Base-by-base conservation (phyloP, 2,797 vertebrate species). In the Octomys mimax region DNA sequence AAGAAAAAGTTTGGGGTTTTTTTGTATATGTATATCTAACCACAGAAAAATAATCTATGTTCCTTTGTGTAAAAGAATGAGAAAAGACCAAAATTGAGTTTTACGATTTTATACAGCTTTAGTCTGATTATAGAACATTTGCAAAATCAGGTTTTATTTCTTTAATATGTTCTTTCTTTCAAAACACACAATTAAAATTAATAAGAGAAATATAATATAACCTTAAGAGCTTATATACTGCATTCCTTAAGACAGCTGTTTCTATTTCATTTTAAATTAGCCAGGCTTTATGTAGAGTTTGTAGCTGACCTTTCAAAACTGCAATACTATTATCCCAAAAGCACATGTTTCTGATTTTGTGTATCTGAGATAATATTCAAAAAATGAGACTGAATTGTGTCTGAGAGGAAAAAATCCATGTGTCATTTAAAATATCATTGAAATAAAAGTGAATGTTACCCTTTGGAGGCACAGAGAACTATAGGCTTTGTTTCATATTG, bases 311-410 rank as follows among this genome's bases (percentile, higher is more conserved):
- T 95, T 97, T 97, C 95, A 95, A 96, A 98, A 97, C 82, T 95
- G 92, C 96, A 97, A 93, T 97, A 92, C 92, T 96, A 96, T 98
- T 98, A 98, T 86, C 73, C 83, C 59, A 81, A 66, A 95, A 97
- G 97, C 98, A 98, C 96, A 97, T 99, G 99, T 98, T 98, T 98
- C 94, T 86, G 86, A 98, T 99, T 98, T 98, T 98, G 97, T 66
- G 39, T 98, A 98, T 98, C 97, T 98, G 97, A 99, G 98, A 98
- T 98, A 96, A 98, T 98, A 98, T 96, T 96, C 96, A 98, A 98
- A 97, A 98, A 98, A 97, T 96, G 96, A 98, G 96, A 98, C 97
- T 0, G 10, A 89, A 97, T 98, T 98, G 95, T 98, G 92, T 77
- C 87, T 97, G 95, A 95, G 94, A 97, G 80, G 26, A 93, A 87